Conservation (phyloP, 2,113 vertebrate species). For the Gadus chalcogrammus region DNA sequence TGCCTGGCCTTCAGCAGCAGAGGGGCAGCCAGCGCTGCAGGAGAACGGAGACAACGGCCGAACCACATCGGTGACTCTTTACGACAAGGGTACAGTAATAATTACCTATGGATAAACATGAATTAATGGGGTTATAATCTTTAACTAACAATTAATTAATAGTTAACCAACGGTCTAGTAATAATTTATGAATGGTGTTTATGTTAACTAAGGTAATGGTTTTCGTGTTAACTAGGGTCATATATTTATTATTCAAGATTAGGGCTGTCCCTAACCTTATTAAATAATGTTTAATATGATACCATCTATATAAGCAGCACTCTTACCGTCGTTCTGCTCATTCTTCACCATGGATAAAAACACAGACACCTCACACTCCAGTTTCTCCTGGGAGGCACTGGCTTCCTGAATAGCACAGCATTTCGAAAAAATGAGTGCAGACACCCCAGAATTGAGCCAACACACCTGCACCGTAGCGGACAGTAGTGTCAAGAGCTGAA, state of each 20-base stretch:
- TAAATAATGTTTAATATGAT: too few relatives aligned
- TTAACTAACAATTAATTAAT: too few relatives aligned
- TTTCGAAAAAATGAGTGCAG: neutral
- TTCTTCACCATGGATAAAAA: conserved; percentile 84
- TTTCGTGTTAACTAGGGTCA: neutral
- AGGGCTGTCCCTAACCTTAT: neutral
- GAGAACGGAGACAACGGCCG: neutral
- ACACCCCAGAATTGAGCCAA: too few relatives aligned
- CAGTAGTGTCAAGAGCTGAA: too few relatives aligned
- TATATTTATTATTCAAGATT: neutral
- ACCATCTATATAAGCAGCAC: neutral
- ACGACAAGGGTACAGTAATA: too few relatives aligned
- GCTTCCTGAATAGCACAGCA: conserved; percentile 72
- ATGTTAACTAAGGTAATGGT: too few relatives aligned
- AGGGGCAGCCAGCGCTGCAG: conserved; percentile 68
- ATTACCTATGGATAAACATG: too few relatives aligned
- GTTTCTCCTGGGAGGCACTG: conserved; percentile 77
- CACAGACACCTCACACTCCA: conserved; percentile 80
- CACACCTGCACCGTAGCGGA: too few relatives aligned
- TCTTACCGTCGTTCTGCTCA: conserved; percentile 60
- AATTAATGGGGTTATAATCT: too few relatives aligned
- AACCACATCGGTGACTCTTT: too few relatives aligned
- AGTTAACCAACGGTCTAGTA: too few relatives aligned
- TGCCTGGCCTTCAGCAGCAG: conserved; percentile 83
- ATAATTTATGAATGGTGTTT: too few relatives aligned